phyloP scores from a whole-genome alignment of 2,888 invertebrate genomes.

The Scelioninae gen. 1 region DNA sequence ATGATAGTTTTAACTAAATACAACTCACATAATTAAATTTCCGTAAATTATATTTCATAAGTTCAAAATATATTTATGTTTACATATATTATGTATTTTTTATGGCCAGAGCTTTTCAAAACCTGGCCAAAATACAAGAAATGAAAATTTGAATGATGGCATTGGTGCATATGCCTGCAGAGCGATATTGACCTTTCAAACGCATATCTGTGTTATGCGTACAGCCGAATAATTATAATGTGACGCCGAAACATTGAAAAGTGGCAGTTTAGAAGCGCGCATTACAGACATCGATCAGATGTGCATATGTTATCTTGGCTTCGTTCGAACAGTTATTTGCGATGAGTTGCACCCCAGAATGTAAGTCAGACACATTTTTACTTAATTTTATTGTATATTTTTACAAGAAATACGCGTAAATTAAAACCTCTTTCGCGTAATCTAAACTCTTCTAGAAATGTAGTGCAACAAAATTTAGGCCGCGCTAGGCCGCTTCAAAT shows the following conservation, averaged over 20 bases:
- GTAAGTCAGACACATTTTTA: conserved; percentile 2
- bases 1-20: too few relatives aligned
- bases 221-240: too few relatives aligned
- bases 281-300: background rate
- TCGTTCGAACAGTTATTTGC: background rate
- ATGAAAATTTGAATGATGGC: too few relatives aligned
- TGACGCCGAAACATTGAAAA: background rate
- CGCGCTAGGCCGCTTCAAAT: too few relatives aligned
- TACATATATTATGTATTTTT: too few relatives aligned
- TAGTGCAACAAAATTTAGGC: too few relatives aligned
- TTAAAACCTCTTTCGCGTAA: background rate
- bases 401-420: conserved; percentile 8
- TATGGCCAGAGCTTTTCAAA: too few relatives aligned
- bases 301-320: background rate
- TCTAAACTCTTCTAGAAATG: too few relatives aligned
- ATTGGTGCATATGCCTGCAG: background rate
- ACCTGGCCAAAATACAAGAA: background rate
- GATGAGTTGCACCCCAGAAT: background rate
- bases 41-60: too few relatives aligned
- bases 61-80: too few relatives aligned
- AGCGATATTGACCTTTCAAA: background rate
- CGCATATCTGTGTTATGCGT: conserved; percentile 4
- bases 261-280: conserved; percentile 4
- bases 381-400: background rate
- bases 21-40: too few relatives aligned